Evolutionary conservation across 2,797 vertebrate species (phyloP).

Genomic region (Falco cherrug): DNA sequence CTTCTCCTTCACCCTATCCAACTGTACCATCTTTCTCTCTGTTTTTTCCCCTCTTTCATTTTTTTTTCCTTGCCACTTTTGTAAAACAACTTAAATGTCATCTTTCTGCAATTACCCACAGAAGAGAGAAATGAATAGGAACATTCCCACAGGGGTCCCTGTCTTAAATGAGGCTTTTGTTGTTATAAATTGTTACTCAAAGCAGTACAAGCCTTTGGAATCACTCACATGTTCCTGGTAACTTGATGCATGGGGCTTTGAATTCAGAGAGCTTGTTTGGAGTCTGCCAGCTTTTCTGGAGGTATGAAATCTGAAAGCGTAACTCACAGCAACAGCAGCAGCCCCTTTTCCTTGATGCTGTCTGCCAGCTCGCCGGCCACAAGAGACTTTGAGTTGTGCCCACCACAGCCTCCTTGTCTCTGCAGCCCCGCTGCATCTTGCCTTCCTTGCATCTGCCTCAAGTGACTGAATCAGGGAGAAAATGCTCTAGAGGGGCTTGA

Average conservation of each 20-base stretch:
- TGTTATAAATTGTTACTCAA: constrained; percentile 77
- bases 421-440: accelerated
- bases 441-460: background rate
- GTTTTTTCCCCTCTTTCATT: background rate
- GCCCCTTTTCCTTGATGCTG: background rate
- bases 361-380: background rate
- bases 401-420: background rate
- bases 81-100: constrained; percentile 75
- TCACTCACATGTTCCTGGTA: constrained; percentile 47
- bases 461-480: background rate
- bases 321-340: constrained; percentile 1
- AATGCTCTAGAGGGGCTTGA: background rate
- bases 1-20: constrained; percentile 23
- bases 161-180: constrained; percentile 78
- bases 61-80: constrained; percentile 54
- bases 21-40: background rate
- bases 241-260: constrained; percentile 64
- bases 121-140: constrained; percentile 71
- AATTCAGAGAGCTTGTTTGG: constrained; percentile 60
- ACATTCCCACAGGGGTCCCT: constrained; percentile 75
- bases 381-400: background rate
- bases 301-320: constrained; percentile 6
- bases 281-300: constrained; percentile 60
- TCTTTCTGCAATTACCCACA: constrained; percentile 72
- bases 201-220: constrained; percentile 74